Conservation (phyloP, 2,797 vertebrate species). For the Numenius phaeopus region DNA sequence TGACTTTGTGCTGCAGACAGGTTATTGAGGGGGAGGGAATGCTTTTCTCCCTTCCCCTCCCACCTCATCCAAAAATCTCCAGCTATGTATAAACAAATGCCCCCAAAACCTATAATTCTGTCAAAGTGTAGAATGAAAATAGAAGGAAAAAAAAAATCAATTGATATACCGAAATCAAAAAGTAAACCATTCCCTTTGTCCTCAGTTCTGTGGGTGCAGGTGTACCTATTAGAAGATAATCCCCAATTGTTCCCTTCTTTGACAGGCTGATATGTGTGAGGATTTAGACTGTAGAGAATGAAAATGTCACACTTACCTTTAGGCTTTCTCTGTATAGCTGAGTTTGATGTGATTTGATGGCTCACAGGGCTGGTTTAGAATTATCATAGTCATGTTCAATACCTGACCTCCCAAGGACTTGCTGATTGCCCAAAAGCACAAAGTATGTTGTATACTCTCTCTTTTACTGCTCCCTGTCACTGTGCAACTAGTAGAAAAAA, state of each 20-base stretch:
- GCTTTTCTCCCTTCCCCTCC: neutral
- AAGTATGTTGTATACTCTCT: neutral
- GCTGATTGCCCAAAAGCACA: slow-evolving; percentile 38
- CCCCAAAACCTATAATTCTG: neutral
- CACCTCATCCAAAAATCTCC: neutral
- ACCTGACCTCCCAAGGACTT: slow-evolving; percentile 63
- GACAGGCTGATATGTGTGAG: slow-evolving; percentile 38
- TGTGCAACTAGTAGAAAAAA: neutral
- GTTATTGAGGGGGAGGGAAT: neutral
- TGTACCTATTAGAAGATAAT: slow-evolving; percentile 29
- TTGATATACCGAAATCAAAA: neutral
- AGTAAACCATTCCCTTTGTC: neutral
- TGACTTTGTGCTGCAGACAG: neutral
- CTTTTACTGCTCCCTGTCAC: neutral
- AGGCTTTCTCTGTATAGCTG: slow-evolving; percentile 54
- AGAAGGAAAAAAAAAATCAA: neutral
- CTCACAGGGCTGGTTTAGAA: slow-evolving; percentile 52
- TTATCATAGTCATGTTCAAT: slow-evolving; percentile 52
- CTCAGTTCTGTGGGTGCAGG: neutral
- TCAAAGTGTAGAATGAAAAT: neutral
- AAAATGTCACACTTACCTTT: slow-evolving; percentile 63
- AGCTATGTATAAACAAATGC: neutral
- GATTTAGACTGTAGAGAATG: slow-evolving; percentile 57
- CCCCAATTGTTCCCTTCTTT: slow-evolving; percentile 37
- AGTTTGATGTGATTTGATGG: slow-evolving; percentile 69